Conservation (phyloP, 2,797 vertebrate species). For the Clarias laeviceps region DNA sequence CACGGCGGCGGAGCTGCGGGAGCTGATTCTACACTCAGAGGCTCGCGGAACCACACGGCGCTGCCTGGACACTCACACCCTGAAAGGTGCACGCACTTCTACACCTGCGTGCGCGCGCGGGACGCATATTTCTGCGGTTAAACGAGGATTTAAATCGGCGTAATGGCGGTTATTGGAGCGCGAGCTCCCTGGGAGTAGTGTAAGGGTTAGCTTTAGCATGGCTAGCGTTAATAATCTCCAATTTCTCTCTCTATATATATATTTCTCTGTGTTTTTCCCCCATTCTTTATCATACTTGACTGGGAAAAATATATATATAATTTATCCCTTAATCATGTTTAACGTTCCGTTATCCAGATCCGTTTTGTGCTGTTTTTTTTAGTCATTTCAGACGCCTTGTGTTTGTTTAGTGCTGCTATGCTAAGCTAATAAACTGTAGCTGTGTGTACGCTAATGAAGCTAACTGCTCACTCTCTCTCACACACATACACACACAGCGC, state of each 20-base stretch:
- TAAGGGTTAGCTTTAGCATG: background rate
- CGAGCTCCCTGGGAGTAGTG: background rate
- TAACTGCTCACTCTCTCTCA: background rate
- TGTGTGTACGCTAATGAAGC: background rate
- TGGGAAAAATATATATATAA: background rate
- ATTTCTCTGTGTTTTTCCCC: no score
- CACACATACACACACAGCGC: background rate
- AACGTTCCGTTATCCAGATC: background rate
- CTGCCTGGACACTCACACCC: background rate
- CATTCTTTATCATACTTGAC: background rate
- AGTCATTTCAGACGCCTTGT: background rate
- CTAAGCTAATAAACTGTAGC: slow-evolving; percentile 4
- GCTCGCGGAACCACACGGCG: background rate
- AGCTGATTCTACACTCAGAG: slow-evolving; percentile 2
- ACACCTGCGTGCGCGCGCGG: background rate
- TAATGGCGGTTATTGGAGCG: slow-evolving; percentile 16
- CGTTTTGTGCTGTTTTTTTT: background rate
- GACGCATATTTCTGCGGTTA: background rate
- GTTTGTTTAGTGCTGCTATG: slow-evolving; percentile 42
- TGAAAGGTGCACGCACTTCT: background rate
- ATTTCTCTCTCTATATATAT: slow-evolving; percentile 9
- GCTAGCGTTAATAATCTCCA: slow-evolving; percentile 14
- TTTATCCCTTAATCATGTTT: background rate
- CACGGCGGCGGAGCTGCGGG: slow-evolving; percentile 18
- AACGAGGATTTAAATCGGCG: background rate